Evolutionary conservation across 2,888 invertebrate species (phyloP), one percentile per base, ranked within the genome.

Genomic region (Pinctada fucata): DNA sequence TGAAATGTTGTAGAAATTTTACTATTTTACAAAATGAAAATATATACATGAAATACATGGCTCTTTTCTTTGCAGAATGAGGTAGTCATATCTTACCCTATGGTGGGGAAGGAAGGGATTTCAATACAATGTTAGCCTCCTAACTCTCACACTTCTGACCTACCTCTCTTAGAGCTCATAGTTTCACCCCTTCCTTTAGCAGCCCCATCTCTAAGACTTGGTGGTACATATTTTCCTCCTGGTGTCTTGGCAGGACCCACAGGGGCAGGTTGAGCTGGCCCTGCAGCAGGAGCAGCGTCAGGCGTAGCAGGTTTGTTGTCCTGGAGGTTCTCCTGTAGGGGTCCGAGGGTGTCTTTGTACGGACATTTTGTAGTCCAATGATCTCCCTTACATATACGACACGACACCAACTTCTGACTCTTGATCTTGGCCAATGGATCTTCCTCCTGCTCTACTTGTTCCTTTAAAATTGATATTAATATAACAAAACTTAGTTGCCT

Each of bases 361-460:
- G 99, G 99, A 94, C 99, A 99, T 91, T 97, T 96, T 65, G 97
- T 95, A 58, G 99, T 98, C 98, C 99, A 99, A 94, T 99, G 99
- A 91, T 99, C 99, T 75, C 98, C 91, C 85, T 93, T 92, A 91
- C 93, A 90, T 86, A 93, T 91, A 88, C 93, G 87, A 89, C 93
- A 92, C 78, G 91, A 87, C 83, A 93, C 92, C 81, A 91, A 87
- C 84, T 92, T 92, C 81, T 97, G 97, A 66, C 90, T 91, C 82
- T 91, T 93, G 82, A 97, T 93, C 90, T 97, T 97, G 90, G 96
- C 96, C 76, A 97, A 93, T 2, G 96, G 95, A 88, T 96, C 96
- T 88, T 98, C 97, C 89, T 97, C 97, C 66, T 95, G 95, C 82
- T 97, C 95, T 86, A 96, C 96, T 89, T 97, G 97, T 89, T 97